phyloP scores from a whole-genome alignment of 1,140 invertebrate genomes.

The Ceratina australensis region DNA sequence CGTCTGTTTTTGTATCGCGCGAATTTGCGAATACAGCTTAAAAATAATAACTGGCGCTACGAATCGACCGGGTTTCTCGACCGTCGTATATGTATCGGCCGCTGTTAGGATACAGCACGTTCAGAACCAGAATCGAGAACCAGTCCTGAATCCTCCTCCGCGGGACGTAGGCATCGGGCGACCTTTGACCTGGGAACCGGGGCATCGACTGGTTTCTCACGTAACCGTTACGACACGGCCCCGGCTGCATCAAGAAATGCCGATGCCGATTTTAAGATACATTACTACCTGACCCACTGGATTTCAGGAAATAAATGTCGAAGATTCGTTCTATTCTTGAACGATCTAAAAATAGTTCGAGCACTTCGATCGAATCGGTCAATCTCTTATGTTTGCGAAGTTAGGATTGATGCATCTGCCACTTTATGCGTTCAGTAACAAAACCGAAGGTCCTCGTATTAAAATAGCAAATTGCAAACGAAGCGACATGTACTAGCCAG shows the following conservation, averaged over 20 bases:
- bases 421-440: background rate
- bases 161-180: conserved; percentile 72
- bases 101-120: conserved; percentile 41
- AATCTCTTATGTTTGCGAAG: background rate
- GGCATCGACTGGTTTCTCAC: conserved; percentile 76
- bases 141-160: conserved; percentile 70
- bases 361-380: background rate
- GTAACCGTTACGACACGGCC: conserved; percentile 74
- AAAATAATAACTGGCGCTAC: conserved; percentile 7
- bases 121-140: conserved; percentile 71
- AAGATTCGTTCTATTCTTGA: background rate
- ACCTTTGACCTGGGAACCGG: conserved; percentile 76
- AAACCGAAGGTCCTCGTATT: background rate
- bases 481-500: too few species aligned
- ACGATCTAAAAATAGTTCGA: background rate
- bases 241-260: conserved; percentile 43
- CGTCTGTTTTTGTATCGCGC: background rate
- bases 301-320: background rate
- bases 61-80: conserved; percentile 41
- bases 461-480: too few species aligned
- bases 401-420: too few species aligned
- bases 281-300: background rate
- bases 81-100: conserved; percentile 31
- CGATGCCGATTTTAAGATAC: conserved; percentile 45
- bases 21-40: conserved; percentile 7